These are phyloP conservation scores for Meloidogyne chitwoodi DNA, from an alignment of 1,140 invertebrate species.

Conservation along the genomic window DNA sequence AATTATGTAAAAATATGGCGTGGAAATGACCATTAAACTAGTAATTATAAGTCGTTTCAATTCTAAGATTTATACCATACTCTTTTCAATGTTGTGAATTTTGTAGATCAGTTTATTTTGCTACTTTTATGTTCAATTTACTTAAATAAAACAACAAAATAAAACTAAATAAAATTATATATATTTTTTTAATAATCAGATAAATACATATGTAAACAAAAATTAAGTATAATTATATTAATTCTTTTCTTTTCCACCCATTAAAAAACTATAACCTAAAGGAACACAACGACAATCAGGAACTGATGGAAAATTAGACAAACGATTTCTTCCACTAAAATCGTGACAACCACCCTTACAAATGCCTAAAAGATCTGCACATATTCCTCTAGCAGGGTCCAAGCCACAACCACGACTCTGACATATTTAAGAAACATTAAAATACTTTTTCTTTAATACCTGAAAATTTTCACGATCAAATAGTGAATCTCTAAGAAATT, in stretches of 20 bases:
- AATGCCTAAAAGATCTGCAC: conserved; percentile 12
- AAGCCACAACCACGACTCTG: conserved; percentile 9
- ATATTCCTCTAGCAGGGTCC: neutral
- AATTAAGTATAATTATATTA: too few species aligned
- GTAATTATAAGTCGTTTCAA: too few species aligned
- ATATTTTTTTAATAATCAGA: too few species aligned
- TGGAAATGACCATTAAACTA: too few species aligned
- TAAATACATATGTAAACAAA: too few species aligned
- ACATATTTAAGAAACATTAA: neutral
- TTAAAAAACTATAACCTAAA: conserved; percentile 4
- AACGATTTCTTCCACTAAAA: conserved; percentile 2
- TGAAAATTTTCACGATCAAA: conserved; percentile 18
- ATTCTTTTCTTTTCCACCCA: neutral
- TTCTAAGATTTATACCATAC: too few species aligned
- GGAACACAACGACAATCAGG: conserved; percentile 14
- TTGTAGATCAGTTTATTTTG: too few species aligned
- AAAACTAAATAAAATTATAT: too few species aligned
- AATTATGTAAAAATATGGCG: too few species aligned
- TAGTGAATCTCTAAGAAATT: conserved; percentile 12
- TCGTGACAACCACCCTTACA: conserved; percentile 15
- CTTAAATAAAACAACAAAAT: too few species aligned
- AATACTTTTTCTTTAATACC: neutral
- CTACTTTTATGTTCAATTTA: too few species aligned
- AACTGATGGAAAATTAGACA: neutral
- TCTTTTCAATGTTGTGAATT: too few species aligned